Evolutionary conservation across 1,140 invertebrate genomes (phyloP), one percentile per base, ranked within the genome.

Genomic region (Drosophila eugracilis): DNA sequence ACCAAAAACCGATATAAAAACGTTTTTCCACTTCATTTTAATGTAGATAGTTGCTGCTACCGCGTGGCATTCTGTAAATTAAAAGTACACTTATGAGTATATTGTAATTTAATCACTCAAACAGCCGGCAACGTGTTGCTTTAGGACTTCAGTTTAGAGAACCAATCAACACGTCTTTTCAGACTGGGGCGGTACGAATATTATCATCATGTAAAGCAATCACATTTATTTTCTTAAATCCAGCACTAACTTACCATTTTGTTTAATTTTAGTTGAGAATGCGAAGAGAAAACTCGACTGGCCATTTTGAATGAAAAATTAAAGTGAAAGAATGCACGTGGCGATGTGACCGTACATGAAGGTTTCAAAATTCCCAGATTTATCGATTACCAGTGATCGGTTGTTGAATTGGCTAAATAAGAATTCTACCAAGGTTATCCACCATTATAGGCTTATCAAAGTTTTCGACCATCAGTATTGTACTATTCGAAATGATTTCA

Each of bases 171-270:
- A 88, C 78, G 28, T 78, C 78, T 81, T 21, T 86, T 86, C 81
- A 83, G 81, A 86, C 81, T 83, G 78, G 78, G 81, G 81, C 81
- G 83, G 78, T 86, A 88, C 30, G 36, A 5, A 37, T 26, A 17
- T 32, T 37, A 70, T 57, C 14, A 99, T 94, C 92, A 97, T 94
- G 1, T 96, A 97, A 98, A 19, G 4, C 10, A 3, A 15, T 22
- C 14, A n/a, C 94, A 0, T 97, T 34, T n/a, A 3, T 10, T 5
- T n/a, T 3, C 21, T 3, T 14, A 15, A 34, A 17, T 7, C 2
- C 5, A 34, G 36, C 15, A 2, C 19, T 6, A 17, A 21, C 30
- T 67, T 67, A 67, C 63, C 60, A 12, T 24, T 36, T 28, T 19
- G 1, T 21, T 19, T 10, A 49, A 59, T 28, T 59, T 12, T 9